Percentiles rank a stretch among this genome's conserved stretches.
Evolutionary conservation across 1,140 invertebrate species (phyloP).

Genomic region (Elymnias hypermnestra): DNA sequence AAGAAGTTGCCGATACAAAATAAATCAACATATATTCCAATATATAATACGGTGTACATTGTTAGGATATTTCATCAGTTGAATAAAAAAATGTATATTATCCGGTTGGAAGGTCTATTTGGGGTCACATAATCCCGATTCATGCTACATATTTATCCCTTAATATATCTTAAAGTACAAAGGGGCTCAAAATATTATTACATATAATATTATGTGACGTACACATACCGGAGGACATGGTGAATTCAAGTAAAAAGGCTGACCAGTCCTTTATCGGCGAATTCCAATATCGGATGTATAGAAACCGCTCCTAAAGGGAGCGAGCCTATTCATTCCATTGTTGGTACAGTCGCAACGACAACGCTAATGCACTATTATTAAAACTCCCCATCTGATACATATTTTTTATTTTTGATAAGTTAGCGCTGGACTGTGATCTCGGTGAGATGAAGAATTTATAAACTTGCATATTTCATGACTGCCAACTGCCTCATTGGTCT

Average conservation of each 20-base stretch:
- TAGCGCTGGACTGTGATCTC: too few species aligned
- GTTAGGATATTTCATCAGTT: conserved; percentile 24
- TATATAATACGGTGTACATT: too few species aligned
- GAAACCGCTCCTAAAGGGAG: conserved; percentile 32
- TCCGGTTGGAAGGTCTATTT: conserved; percentile 10
- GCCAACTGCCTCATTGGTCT: too few species aligned
- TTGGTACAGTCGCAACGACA: conserved; percentile 29
- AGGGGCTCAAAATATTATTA: conserved; percentile 1
- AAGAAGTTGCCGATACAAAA: too few species aligned
- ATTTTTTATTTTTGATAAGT: too few species aligned
- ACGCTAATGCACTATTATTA: conserved; percentile 25
- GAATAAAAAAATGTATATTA: conserved; percentile 26
- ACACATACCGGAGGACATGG: conserved; percentile 14
- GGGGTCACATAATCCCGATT: conserved; percentile 25
- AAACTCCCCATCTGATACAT: too few species aligned
- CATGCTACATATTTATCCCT: conserved; percentile 22
- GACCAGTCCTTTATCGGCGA: conserved; percentile 56
- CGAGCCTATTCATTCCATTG: conserved; percentile 41
- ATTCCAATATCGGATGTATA: conserved; percentile 61
- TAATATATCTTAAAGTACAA: conserved; percentile 16
- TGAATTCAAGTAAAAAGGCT: conserved; percentile 45
- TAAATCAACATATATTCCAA: conserved; percentile 5
- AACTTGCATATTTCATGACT: too few species aligned
- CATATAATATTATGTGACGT: conserved; percentile 9
- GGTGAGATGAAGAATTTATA: too few species aligned